phyloP scores from a whole-genome alignment of 2,113 vertebrate genomes.

The Pogonocichla stellata region DNA sequence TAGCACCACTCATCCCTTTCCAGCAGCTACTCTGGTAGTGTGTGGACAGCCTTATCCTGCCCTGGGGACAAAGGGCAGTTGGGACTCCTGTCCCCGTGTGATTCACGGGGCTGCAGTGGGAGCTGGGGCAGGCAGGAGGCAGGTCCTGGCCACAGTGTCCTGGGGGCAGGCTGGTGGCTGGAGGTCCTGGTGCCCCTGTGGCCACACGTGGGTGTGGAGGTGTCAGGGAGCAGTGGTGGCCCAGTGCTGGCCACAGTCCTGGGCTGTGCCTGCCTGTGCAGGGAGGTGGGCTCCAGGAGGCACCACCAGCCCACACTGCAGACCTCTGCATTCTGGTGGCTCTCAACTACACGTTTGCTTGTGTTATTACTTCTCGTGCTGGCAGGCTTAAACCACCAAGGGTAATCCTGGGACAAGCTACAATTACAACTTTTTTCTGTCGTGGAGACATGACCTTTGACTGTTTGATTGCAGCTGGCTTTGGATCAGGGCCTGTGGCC shows the following conservation, averaged over 20 bases:
- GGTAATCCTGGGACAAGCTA: conserved; percentile 57
- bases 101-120: rapidly evolving
- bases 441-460: conserved; percentile 58
- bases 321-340: neutral
- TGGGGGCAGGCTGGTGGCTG: neutral
- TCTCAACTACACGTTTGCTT: neutral
- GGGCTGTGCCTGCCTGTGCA: rapidly evolving
- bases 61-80: neutral
- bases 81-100: neutral
- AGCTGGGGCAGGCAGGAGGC: neutral
- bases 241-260: neutral
- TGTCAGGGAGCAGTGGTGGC: neutral
- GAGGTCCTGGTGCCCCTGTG: neutral
- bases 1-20: neutral
- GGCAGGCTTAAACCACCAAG: conserved; percentile 16
- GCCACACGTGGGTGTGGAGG: rapidly evolving
- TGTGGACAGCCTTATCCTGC: neutral
- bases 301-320: neutral
- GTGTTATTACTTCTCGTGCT: neutral
- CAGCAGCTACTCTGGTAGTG: neutral
- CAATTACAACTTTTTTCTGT: conserved; percentile 35
- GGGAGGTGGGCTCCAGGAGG: neutral
- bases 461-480: conserved; percentile 46
- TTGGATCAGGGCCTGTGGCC: conserved; percentile 36
- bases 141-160: neutral